Percentiles rank a stretch among this genome's conserved stretches.
phyloP scores from a whole-genome alignment of 2,113 vertebrate genomes.

The Cephalopterus ornatus region DNA sequence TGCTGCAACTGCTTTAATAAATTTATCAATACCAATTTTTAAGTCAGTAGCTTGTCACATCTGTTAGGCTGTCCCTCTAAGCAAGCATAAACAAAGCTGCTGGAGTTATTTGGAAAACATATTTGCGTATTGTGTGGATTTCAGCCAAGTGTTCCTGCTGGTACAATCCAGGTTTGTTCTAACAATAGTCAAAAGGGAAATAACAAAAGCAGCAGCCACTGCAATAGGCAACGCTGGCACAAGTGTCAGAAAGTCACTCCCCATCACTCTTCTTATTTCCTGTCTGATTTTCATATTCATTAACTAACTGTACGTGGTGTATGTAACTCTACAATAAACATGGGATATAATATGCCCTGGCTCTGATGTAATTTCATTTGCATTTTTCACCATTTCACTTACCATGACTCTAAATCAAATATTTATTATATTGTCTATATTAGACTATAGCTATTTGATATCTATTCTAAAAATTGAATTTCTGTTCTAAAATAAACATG shows the following conservation, averaged over 20 bases:
- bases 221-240: not conserved
- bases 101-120: not conserved
- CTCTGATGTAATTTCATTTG: not conserved
- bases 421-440: not conserved
- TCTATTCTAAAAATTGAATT: not conserved
- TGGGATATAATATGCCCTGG: not conserved
- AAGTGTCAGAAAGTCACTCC: not conserved
- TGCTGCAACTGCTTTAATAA: not conserved
- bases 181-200: not conserved
- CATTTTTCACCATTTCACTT: not conserved
- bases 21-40: not conserved
- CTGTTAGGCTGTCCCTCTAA: not conserved
- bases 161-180: no score
- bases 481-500: not conserved
- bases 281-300: not conserved
- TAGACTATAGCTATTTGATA: not conserved
- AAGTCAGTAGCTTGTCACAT: not conserved
- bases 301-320: not conserved
- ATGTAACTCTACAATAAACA: not conserved
- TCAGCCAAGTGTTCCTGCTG: not conserved
- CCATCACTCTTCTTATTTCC: not conserved
- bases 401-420: not conserved
- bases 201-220: not conserved
- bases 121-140: not conserved
- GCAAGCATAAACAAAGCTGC: not conserved